Conservation (phyloP, 2,113 vertebrate genomes). For the Cisticola juncidis region DNA sequence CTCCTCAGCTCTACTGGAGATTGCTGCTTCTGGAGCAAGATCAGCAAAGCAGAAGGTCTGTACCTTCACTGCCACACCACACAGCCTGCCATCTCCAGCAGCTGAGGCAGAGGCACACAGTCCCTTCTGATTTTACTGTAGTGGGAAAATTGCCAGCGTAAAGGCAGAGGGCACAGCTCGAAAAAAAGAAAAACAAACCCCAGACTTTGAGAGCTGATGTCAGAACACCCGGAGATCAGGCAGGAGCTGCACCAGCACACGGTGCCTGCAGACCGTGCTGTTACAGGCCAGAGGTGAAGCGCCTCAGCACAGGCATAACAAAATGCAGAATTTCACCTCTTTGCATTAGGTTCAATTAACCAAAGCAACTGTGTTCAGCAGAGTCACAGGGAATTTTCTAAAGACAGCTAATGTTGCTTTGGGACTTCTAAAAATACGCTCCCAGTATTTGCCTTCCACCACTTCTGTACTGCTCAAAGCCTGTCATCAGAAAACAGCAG, state of each 20-base stretch:
- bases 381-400: neutral
- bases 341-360: neutral
- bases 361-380: neutral
- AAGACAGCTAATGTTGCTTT: neutral
- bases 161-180: neutral
- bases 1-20: neutral
- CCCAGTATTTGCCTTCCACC: neutral
- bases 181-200: neutral
- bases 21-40: neutral
- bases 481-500: neutral
- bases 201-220: neutral
- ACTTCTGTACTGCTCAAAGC: neutral
- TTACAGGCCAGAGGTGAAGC: neutral
- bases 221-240: neutral
- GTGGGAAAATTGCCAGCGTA: neutral
- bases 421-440: neutral
- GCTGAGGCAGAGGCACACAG: neutral
- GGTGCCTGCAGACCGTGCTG: neutral
- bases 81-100: neutral
- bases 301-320: neutral
- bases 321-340: neutral
- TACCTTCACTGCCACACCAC: neutral
- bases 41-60: neutral
- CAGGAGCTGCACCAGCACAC: fast-evolving
- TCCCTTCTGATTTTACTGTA: neutral